Base-by-base conservation (phyloP, 64 coral and sea anemone genomes). In the Exaiptasia diaphana region DNA sequence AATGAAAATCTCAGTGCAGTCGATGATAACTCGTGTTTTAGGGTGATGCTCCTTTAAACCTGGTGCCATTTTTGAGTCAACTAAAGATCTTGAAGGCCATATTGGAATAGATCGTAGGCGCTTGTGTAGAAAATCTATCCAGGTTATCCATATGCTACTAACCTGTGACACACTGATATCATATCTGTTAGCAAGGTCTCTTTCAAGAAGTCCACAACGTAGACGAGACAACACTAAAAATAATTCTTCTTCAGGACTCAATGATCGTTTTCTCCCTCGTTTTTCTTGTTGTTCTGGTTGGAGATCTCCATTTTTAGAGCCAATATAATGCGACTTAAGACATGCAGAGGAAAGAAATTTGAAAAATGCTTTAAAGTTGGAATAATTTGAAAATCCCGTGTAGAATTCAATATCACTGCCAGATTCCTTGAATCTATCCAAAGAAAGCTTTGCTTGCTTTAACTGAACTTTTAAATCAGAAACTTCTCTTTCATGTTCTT, bases 141-240 rank as follows among this genome's bases (percentile, higher is more conserved):
- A 87, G 28, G 73, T 87, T 33, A 77, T 87, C 71, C 59, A 76
- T 39, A 87, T 87, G 9, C 26, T 75, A 41, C 71, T 53, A 67
- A 87, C 73, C 68, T 76, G 70, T 24, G 39, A 67, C 41, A 78
- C 58, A 59, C 73, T 78, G 53, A 87, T 68, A 15, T 53, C 44
- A 61, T 65, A 87, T 61, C 73, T 78, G 37, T 78, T 53, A 24
- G 85, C 62, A 21, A 78, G n/a, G 24, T 87, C 73, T 54, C 75
- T 87, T 58, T 78, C 73, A 54, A 78, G 35, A 4, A 87, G 64
- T 2, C 83, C 83, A 35, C 49, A 59, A 1, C 46, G 29, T 9
- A 78, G 52, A 13, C 75, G 32, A 22, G 34, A 35, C 26, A 78
- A 38, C 1, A 50, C 49, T 53, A 78, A 14, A 55, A 78, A 78